These are phyloP conservation scores for Brachirus orientalis DNA, from an alignment of 2,113 vertebrate genomes.

Conservation along the genomic window DNA sequence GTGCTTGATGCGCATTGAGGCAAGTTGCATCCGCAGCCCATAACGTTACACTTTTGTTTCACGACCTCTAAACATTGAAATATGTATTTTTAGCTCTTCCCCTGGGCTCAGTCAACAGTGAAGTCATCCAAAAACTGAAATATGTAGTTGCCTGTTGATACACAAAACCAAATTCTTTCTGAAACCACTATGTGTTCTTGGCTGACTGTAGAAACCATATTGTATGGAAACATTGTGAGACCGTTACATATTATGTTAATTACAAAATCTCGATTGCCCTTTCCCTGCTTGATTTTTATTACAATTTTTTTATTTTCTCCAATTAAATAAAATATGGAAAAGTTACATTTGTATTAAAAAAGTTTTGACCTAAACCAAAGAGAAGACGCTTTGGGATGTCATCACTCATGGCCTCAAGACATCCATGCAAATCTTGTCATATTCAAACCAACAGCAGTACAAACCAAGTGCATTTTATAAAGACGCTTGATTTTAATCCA, in stretches of 20 bases:
- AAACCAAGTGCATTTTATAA: constrained; percentile 46
- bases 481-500: constrained; percentile 35
- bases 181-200: constrained; percentile 48
- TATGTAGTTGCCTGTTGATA: constrained; percentile 57
- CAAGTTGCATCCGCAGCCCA: constrained; percentile 21
- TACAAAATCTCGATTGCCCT: constrained; percentile 25
- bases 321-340: background rate
- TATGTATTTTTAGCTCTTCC: constrained; percentile 61
- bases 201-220: constrained; percentile 33
- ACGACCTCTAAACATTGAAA: constrained; percentile 28
- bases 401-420: constrained; percentile 28
- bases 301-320: too few relatives aligned
- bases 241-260: constrained; percentile 14
- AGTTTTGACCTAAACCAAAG: background rate
- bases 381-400: constrained; percentile 8
- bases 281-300: constrained; percentile 6
- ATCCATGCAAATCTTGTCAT: constrained; percentile 12
- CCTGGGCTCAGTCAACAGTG: constrained; percentile 36
- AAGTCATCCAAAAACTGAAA: constrained; percentile 59
- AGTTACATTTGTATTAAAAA: background rate
- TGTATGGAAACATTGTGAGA: constrained; percentile 42
- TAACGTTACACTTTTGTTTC: constrained; percentile 52
- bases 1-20: constrained; percentile 6
- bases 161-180: constrained; percentile 50
- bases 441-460: constrained; percentile 40